Conservation (phyloP, 2,888 invertebrate species). For the Drosophila melanosoma region DNA sequence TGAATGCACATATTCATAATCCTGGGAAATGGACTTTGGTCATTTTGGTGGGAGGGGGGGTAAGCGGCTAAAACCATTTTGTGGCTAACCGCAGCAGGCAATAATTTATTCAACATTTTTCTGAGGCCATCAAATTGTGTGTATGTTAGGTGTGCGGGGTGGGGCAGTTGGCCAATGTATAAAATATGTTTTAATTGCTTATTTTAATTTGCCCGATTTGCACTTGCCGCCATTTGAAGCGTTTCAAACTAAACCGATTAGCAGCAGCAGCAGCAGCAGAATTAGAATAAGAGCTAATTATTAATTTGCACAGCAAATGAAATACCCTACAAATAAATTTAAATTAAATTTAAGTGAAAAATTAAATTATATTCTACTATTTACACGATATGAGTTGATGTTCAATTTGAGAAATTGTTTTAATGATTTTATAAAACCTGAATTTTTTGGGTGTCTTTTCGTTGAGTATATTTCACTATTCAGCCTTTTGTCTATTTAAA, state of each 20-base stretch:
- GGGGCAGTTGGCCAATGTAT: constrained; percentile 14
- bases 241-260: constrained; percentile 68
- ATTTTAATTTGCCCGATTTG: constrained; percentile 74
- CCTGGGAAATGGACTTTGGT: constrained; percentile 10
- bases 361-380: background rate
- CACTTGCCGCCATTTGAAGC: constrained; percentile 69
- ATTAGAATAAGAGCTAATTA: background rate
- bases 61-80: constrained; percentile 78
- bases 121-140: background rate
- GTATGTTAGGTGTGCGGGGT: constrained; percentile 21
- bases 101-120: constrained; percentile 75
- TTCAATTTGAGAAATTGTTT: background rate
- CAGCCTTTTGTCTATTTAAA: background rate
- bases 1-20: constrained; percentile 43
- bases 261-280: constrained; percentile 21
- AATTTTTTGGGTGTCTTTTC: background rate
- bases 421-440: no score
- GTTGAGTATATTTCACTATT: background rate
- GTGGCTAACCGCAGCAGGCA: constrained; percentile 72
- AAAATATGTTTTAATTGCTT: constrained; percentile 80
- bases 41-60: background rate
- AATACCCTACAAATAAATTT: constrained; percentile 16
- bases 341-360: background rate
- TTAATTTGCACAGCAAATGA: background rate
- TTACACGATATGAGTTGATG: background rate